Evolutionary conservation across 2,797 vertebrate species (phyloP).

Genomic region (Melanotaenia parkinsoni): DNA sequence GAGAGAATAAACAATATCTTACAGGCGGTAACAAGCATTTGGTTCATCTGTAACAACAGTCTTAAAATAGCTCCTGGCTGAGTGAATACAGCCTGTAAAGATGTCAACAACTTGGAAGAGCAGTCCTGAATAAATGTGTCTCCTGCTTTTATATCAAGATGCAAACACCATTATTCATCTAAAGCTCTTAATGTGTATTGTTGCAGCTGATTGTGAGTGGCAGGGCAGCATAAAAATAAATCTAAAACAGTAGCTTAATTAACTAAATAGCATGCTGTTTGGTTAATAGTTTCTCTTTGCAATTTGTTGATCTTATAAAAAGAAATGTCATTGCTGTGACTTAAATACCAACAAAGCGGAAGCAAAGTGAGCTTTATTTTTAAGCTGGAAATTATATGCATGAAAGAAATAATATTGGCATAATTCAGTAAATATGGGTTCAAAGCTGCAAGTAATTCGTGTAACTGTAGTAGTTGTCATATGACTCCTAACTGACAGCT

Average conservation of each 20-base stretch:
- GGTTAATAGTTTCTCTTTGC: neutral
- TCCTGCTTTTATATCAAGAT: conserved; percentile 32
- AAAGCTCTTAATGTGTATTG: neutral
- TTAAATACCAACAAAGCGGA: neutral
- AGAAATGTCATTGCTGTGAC: neutral
- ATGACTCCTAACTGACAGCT: neutral
- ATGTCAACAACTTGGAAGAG: conserved; percentile 61
- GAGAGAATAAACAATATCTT: conserved; percentile 18
- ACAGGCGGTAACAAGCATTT: conserved; percentile 53
- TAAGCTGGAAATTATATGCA: neutral
- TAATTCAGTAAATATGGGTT: neutral
- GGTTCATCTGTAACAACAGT: conserved; percentile 46
- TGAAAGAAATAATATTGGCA: neutral
- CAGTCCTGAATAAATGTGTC: conserved; percentile 11
- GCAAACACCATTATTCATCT: conserved; percentile 22
- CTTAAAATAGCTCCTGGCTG: conserved; percentile 62
- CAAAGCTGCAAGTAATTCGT: neutral
- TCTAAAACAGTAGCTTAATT: neutral
- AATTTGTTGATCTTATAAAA: neutral
- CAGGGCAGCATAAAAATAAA: neutral
- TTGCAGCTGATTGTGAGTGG: conserved; percentile 1
- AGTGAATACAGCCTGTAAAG: conserved; percentile 56
- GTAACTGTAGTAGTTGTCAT: neutral
- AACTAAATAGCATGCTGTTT: neutral
- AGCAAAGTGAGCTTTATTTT: neutral